phyloP scores from a whole-genome alignment of 2,797 vertebrate genomes.

The Thunnus albacares region DNA sequence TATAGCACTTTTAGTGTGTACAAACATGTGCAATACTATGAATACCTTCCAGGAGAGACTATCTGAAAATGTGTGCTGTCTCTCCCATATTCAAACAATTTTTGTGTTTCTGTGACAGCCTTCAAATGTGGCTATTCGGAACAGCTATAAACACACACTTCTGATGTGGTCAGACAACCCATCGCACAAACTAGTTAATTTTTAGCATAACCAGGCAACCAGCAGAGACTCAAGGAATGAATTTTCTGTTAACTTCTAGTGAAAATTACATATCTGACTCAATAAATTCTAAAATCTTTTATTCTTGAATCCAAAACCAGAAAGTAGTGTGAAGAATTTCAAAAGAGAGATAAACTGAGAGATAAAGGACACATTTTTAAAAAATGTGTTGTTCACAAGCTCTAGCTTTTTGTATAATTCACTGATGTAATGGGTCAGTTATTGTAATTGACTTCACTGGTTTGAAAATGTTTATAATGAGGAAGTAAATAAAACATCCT shows the following conservation, averaged over 20 bases:
- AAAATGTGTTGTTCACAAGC: background rate
- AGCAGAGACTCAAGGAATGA: too few species aligned
- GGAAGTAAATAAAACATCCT: background rate
- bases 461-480: constrained; percentile 1
- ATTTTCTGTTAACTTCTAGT: background rate
- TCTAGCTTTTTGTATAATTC: background rate
- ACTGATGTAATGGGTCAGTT: background rate
- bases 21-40: too few species aligned
- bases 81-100: too few species aligned
- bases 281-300: background rate
- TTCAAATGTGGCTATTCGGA: background rate
- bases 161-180: too few species aligned
- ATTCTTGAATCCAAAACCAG: too few species aligned
- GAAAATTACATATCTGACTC: background rate
- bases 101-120: background rate
- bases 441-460: background rate
- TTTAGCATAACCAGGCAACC: background rate
- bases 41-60: too few species aligned
- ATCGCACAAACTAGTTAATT: background rate
- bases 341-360: background rate
- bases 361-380: background rate
- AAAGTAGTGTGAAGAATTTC: too few species aligned
- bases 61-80: too few species aligned
- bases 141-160: background rate
- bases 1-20: too few species aligned